Conservation (phyloP, 2,113 vertebrate genomes). For the Sander vitreus region DNA sequence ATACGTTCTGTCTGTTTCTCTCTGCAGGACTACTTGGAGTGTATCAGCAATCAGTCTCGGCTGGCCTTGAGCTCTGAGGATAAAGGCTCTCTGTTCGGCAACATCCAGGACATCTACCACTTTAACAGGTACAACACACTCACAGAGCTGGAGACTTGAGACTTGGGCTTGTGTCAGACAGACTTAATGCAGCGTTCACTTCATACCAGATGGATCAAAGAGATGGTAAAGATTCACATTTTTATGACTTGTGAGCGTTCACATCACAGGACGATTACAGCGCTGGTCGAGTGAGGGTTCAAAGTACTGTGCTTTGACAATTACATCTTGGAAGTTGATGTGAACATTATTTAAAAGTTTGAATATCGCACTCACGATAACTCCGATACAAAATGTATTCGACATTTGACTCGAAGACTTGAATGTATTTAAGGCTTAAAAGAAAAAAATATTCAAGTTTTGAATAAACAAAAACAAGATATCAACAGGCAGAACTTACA, state of each 20-base stretch:
- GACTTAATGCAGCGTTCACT: not conserved
- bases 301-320: not conserved
- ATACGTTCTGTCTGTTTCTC: conserved; percentile 8
- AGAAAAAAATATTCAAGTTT: not conserved
- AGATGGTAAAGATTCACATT: not conserved
- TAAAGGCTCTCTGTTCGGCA: conserved; percentile 93
- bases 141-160: not conserved
- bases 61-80: conserved; percentile 91
- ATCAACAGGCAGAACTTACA: not conserved
- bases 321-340: too few species aligned
- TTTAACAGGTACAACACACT: conserved; percentile 91
- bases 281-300: not conserved
- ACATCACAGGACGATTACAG: not conserved
- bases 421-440: not conserved
- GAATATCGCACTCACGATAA: too few species aligned
- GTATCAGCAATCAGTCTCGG: conserved; percentile 91
- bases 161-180: not conserved
- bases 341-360: too few species aligned
- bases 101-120: conserved; percentile 94
- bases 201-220: not conserved
- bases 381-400: too few species aligned
- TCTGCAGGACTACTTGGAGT: conserved; percentile 93
- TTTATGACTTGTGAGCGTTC: not conserved
- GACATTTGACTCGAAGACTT: too few species aligned
- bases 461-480: not conserved